Percentiles rank a stretch among this genome's conserved stretches.
These are phyloP conservation scores for Pampus argenteus DNA, from an alignment of 2,797 vertebrate species.

Conservation along the genomic window DNA sequence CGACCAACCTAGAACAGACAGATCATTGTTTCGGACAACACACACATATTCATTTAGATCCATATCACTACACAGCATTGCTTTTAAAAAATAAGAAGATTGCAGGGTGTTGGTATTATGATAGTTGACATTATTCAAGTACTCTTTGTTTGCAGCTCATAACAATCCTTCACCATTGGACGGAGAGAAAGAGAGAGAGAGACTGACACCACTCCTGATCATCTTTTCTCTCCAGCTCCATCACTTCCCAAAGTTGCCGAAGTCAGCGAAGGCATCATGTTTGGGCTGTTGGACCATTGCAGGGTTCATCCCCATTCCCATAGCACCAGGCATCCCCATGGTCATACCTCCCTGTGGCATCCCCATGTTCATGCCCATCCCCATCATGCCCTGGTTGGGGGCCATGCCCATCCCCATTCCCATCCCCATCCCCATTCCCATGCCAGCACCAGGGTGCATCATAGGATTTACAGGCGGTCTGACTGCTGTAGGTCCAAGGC, in stretches of 20 bases:
- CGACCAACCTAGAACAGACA: constrained; percentile 43
- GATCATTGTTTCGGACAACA: constrained; percentile 77
- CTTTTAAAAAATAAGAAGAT: constrained; percentile 56
- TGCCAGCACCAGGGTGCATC: constrained; percentile 86
- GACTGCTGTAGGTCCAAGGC: constrained; percentile 85
- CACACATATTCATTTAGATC: constrained; percentile 70
- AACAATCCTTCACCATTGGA: constrained; percentile 82
- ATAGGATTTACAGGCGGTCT: constrained; percentile 83
- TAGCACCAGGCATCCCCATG: constrained; percentile 86
- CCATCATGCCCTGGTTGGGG: constrained; percentile 78
- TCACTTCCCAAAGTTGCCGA: constrained; percentile 99
- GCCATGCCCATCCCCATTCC: constrained; percentile 82
- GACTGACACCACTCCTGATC: constrained; percentile 76
- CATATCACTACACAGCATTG: constrained; percentile 60
- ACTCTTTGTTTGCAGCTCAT: constrained; percentile 88
- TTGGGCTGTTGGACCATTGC: constrained; percentile 90
- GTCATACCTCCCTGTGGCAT: constrained; percentile 75
- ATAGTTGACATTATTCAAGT: constrained; percentile 86
- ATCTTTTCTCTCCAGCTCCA: constrained; percentile 68
- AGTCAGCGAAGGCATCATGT: constrained; percentile 98
- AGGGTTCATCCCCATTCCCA: constrained; percentile 87
- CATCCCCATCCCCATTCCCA: constrained; percentile 86
- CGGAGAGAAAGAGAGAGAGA: constrained; percentile 72
- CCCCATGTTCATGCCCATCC: constrained; percentile 85
- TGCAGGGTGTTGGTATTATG: constrained; percentile 70